Evolutionary conservation across 35 echinoderm and acorn worm genomes (phyloP).

Genomic region (Stichopus chloronotus): DNA sequence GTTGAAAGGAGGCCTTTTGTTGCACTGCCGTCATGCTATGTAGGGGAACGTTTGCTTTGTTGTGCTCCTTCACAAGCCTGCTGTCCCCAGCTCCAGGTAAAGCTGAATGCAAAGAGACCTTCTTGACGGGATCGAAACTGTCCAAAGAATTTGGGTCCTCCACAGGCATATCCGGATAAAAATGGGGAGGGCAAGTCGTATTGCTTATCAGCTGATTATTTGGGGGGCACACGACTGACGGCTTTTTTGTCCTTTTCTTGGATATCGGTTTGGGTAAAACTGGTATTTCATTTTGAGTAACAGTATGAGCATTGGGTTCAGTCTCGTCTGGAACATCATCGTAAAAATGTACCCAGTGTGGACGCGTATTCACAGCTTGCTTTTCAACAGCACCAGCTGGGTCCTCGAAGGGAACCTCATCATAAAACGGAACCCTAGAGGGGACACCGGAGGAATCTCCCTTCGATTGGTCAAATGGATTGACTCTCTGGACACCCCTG

Average conservation of each 20-base stretch:
- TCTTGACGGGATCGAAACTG: constrained; percentile 68
- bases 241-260: constrained; percentile 50
- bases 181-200: not conserved
- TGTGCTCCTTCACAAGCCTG: not conserved
- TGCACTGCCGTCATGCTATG: not conserved
- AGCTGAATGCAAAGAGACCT: not conserved
- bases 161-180: constrained; percentile 52
- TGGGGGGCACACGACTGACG: constrained; percentile 6
- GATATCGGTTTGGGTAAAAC: constrained; percentile 51
- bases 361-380: not conserved
- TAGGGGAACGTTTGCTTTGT: not conserved
- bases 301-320: not conserved
- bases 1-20: not conserved
- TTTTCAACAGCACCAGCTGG: not conserved
- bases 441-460: not conserved
- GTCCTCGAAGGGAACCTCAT: constrained; percentile 12
- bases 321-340: constrained; percentile 79
- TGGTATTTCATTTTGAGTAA: not conserved
- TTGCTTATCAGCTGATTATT: constrained; percentile 34
- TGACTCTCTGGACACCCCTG: constrained; percentile 1
- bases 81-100: not conserved
- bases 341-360: constrained; percentile 90
- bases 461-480: constrained; percentile 43
- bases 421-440: not conserved
- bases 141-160: constrained; percentile 54